phyloP scores from a whole-genome alignment of 2,797 vertebrate genomes.

The Bradypodion pumilum region DNA sequence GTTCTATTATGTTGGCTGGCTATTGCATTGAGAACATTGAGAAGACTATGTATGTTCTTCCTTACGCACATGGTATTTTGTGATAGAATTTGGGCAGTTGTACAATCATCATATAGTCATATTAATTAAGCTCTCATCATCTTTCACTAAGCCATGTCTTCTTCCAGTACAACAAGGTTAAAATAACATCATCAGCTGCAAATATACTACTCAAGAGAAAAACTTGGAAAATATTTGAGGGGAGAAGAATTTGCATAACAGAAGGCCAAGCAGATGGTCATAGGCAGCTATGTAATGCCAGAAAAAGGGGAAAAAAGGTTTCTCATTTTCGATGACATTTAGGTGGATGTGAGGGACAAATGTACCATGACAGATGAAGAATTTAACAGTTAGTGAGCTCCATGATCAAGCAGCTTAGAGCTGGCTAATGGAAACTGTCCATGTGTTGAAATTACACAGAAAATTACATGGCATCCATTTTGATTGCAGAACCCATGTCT shows the following conservation, averaged over 20 bases:
- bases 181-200: not conserved
- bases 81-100: not conserved
- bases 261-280: constrained; percentile 39
- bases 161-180: not conserved
- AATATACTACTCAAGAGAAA: not conserved
- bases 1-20: no score
- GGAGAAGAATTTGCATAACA: constrained; percentile 2
- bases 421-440: constrained; percentile 6
- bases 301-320: not conserved
- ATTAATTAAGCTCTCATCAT: not conserved
- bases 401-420: constrained; percentile 20
- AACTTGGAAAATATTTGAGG: constrained; percentile 10
- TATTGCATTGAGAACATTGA: no score
- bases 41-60: no score
- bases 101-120: not conserved
- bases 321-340: constrained; percentile 40
- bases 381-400: constrained; percentile 16
- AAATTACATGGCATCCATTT: not conserved
- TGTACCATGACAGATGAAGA: constrained; percentile 31
- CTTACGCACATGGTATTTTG: no score
- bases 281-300: constrained; percentile 1
- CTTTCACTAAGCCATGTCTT: not conserved
- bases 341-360: constrained; percentile 18
- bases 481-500: not conserved
- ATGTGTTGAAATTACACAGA: constrained; percentile 3